A percentile compares a stretch with the other conserved stretches of the same genome.
phyloP scores from a whole-genome alignment of 1,140 invertebrate genomes.

The Apis cerana region DNA sequence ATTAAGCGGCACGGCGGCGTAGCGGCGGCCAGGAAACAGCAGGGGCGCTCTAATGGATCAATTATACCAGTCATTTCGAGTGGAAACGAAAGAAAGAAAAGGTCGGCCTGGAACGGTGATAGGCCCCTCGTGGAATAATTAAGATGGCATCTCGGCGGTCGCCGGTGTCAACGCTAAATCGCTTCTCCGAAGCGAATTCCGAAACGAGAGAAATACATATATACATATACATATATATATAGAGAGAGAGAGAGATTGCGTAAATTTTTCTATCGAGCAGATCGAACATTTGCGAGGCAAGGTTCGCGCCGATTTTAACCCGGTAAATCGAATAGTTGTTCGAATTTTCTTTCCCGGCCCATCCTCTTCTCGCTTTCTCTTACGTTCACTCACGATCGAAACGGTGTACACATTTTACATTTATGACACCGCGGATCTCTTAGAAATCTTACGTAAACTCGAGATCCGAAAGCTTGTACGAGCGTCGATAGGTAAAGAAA shows the following conservation, averaged over 20 bases:
- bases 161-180: slow-evolving; percentile 53
- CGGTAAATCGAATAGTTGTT: background rate
- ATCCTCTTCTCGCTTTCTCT: background rate
- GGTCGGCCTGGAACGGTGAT: slow-evolving; percentile 8
- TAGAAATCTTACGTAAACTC: background rate
- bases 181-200: background rate
- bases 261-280: too few species aligned
- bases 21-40: slow-evolving; percentile 32
- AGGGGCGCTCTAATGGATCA: slow-evolving; percentile 67
- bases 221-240: too few species aligned
- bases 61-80: slow-evolving; percentile 65
- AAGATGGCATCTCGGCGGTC: slow-evolving; percentile 63
- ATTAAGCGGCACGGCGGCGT: slow-evolving; percentile 5
- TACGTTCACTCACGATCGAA: background rate
- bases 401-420: background rate
- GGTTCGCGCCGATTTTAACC: too few species aligned
- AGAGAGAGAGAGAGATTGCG: too few species aligned
- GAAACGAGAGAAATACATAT: background rate
- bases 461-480: background rate
- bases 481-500: background rate
- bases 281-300: too few species aligned
- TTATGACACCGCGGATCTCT: background rate
- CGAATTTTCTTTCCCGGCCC: background rate
- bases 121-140: slow-evolving; percentile 63
- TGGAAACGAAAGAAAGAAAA: slow-evolving; percentile 46